phyloP scores from a whole-genome alignment of 2,888 invertebrate species.

The Erpobdella octoculata region DNA sequence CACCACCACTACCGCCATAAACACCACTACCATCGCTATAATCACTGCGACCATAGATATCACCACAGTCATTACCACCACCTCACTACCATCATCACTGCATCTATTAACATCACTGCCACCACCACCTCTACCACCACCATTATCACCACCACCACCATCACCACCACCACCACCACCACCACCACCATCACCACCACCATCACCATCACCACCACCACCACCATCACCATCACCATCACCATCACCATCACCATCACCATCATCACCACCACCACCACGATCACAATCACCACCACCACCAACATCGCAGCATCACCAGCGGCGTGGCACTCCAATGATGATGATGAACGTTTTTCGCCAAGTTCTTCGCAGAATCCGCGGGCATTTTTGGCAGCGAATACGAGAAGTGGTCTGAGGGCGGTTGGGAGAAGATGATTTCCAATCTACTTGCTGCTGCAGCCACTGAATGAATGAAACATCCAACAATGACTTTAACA shows the following conservation, averaged over 20 bases:
- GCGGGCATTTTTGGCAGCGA: too few species aligned
- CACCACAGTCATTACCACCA: not conserved
- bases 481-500: too few species aligned
- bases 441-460: too few species aligned
- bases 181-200: not conserved
- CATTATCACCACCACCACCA: not conserved
- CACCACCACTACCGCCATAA: not conserved
- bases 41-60: not conserved
- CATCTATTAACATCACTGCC: not conserved
- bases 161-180: not conserved
- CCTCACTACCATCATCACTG: constrained; percentile 5
- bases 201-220: not conserved
- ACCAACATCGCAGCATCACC: too few species aligned
- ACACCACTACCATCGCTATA: not conserved
- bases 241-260: not conserved
- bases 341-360: too few species aligned
- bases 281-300: too few species aligned
- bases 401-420: too few species aligned
- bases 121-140: not conserved
- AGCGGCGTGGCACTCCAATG: too few species aligned
- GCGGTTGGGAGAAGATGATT: too few species aligned
- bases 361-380: too few species aligned
- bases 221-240: not conserved
- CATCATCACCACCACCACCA: too few species aligned
- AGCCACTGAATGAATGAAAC: too few species aligned